Percentiles rank a stretch among this genome's conserved stretches.
phyloP scores from a whole-genome alignment of 2,888 invertebrate species.

The Leptinotarsa rubiginosa region DNA sequence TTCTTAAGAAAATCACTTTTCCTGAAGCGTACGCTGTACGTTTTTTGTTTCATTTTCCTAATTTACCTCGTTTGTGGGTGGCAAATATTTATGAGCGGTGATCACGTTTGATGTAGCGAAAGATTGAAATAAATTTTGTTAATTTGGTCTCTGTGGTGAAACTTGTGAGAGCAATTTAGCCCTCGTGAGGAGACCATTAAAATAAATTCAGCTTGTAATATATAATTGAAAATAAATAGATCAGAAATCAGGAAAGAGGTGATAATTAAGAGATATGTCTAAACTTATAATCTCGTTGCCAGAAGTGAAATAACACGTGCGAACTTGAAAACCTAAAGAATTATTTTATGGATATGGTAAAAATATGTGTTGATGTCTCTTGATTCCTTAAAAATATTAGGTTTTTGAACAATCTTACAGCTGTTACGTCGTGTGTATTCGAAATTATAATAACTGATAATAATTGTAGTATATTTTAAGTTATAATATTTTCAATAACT shows the following conservation, averaged over 20 bases:
- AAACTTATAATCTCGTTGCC: not conserved
- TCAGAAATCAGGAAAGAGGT: not conserved
- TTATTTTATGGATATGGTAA: not conserved
- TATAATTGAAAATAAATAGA: slow-evolving; percentile 7
- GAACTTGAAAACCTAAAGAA: not conserved
- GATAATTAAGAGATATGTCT: not conserved
- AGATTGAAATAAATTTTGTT: slow-evolving; percentile 9
- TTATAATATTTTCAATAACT: too few species aligned
- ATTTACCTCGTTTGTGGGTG: slow-evolving; percentile 8
- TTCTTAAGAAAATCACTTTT: too few species aligned
- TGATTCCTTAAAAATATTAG: not conserved
- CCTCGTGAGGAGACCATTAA: not conserved
- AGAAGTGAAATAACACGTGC: not conserved
- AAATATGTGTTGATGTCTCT: not conserved
- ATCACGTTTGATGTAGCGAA: slow-evolving; percentile 1
- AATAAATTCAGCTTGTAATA: not conserved
- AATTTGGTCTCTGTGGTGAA: not conserved
- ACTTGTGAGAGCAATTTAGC: not conserved
- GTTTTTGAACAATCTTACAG: too few species aligned
- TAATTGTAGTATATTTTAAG: too few species aligned
- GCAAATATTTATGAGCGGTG: slow-evolving; percentile 1
- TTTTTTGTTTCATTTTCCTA: not conserved
- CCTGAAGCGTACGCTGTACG: not conserved
- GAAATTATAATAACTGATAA: too few species aligned
- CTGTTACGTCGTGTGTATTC: too few species aligned